phyloP scores from a whole-genome alignment of 2,113 vertebrate species.

The Bubo scandiacus region DNA sequence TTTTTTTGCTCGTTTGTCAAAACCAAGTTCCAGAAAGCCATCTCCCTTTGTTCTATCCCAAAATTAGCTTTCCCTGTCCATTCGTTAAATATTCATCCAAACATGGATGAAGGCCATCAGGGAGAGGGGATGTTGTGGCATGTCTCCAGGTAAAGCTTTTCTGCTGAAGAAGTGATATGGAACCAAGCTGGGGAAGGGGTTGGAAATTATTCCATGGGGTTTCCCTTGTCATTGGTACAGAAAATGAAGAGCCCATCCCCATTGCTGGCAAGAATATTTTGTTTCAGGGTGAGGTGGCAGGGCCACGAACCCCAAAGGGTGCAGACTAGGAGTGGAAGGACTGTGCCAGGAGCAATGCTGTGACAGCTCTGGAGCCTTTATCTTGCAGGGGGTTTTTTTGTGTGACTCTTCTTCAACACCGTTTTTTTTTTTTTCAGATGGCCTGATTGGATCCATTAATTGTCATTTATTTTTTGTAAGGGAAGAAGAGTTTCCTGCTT shows the following conservation, averaged over 20 bases:
- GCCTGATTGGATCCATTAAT: not conserved
- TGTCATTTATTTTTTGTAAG: not conserved
- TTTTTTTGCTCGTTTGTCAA: not conserved
- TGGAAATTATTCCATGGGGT: not conserved
- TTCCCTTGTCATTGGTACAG: not conserved
- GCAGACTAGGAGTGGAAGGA: not conserved
- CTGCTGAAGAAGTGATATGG: not conserved
- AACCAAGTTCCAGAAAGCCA: not conserved
- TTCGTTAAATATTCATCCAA: not conserved
- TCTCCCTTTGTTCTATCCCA: not conserved
- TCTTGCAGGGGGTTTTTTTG: not conserved
- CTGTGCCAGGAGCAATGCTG: not conserved
- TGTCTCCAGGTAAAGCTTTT: not conserved
- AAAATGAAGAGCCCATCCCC: accelerated
- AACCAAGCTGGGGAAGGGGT: not conserved
- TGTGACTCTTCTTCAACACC: not conserved
- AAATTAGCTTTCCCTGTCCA: not conserved
- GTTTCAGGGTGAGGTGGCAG: not conserved
- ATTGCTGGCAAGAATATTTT: not conserved
- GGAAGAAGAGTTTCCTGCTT: not conserved
- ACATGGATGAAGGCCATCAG: not conserved
- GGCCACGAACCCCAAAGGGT: not conserved
- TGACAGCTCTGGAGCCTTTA: not conserved
- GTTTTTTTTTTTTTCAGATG: not conserved
- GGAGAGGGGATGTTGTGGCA: accelerated